Evolutionary conservation across 2,113 vertebrate species (phyloP).

Genomic region (Galbula dea): DNA sequence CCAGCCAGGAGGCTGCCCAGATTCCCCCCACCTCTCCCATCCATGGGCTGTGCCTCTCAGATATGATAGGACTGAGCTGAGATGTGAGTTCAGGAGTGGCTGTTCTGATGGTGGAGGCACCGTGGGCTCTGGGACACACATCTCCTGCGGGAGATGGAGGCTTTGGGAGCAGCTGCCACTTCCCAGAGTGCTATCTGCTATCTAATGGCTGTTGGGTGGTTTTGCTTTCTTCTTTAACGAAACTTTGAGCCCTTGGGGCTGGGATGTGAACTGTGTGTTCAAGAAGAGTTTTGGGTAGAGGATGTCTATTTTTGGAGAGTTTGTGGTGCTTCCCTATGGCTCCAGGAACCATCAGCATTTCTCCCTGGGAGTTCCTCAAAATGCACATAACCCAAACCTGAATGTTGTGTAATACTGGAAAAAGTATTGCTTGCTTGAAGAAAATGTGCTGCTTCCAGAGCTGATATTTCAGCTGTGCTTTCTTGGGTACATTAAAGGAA

Average conservation of each 20-base stretch:
- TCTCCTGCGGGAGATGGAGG: neutral
- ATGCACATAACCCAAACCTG: neutral
- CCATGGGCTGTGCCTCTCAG: rapidly evolving
- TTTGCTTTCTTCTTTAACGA: conserved; percentile 16
- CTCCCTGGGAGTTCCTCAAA: neutral
- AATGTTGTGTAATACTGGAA: neutral
- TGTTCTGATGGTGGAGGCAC: neutral
- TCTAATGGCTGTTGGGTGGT: neutral
- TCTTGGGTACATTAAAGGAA: neutral
- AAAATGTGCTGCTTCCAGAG: neutral
- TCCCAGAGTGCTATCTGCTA: neutral
- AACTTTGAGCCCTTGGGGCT: neutral
- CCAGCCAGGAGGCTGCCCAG: neutral
- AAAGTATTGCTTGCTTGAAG: neutral
- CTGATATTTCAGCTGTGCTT: neutral
- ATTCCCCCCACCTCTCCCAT: neutral
- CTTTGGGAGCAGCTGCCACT: neutral
- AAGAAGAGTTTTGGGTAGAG: neutral
- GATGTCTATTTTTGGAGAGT: neutral
- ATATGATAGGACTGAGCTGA: neutral
- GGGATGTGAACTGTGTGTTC: neutral
- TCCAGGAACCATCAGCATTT: neutral
- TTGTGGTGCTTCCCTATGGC: neutral
- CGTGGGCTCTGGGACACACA: neutral
- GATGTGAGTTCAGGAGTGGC: rapidly evolving